Base-by-base conservation (phyloP, 2,888 invertebrate species). In the Eilema griseolum region DNA sequence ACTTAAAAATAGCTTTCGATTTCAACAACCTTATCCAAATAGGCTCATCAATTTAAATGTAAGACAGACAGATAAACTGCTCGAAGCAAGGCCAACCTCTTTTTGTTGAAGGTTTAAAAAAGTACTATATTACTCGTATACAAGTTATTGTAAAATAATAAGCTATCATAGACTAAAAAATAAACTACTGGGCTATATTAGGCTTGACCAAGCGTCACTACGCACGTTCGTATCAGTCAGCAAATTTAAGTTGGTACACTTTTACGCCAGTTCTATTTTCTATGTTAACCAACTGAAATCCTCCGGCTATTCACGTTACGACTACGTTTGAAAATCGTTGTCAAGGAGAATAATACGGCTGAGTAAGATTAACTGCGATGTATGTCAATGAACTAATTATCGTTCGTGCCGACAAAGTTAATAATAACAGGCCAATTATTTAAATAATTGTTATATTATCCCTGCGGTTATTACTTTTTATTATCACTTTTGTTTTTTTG, bases 371-470 rank as follows among this genome's bases (percentile, higher is more conserved):
- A 59, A 8, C 4, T 23, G 24, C 69, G 59, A 52, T 46, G 26
- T 62, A 62, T 64, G 71, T 71, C 69, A 80, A 70, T 60, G 57
- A 71, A 72, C 68, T 72, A 66, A 75, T 78, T 77, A 75, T 67
- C 65, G 65, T 73, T 66, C 71, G 68, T 75, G 73, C 72, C 14
- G 60, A 69, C 63, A 28, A 28, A 41, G 56, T 69, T 46, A 24
- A 60, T 60, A 64, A 60, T 24, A 59, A 59, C 59, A 64, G 23
- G 46, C 7, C 59, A 59, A 60, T 69, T 60, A 64, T 69, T 64
- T 23, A 37, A 46, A 69, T 69, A 69, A 64, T 65, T 60, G 60
- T 61, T 65, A n/a, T 61, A 64, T 60, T 64, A 65, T 69, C 64
- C 64, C 52, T 11, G n/a, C 46, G 46, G 46, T 65, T 24, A 69